Evolutionary conservation across 2,797 vertebrate genomes (phyloP).

Genomic region (Emys orbicularis): DNA sequence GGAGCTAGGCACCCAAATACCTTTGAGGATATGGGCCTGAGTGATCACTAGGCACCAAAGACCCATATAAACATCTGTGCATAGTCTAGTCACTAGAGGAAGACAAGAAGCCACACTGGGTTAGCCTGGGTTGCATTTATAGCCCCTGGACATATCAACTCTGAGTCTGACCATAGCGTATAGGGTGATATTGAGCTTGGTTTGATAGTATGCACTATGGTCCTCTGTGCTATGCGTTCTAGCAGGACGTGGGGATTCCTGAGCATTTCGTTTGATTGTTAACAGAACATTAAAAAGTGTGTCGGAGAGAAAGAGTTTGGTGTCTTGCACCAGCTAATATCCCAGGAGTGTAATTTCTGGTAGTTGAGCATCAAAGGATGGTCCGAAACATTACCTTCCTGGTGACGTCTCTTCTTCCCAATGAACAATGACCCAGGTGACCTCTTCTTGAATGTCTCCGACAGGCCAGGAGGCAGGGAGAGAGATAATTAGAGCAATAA

Average conservation of each 20-base stretch:
- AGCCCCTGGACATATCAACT: not conserved
- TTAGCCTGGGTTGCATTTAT: not conserved
- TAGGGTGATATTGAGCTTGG: not conserved
- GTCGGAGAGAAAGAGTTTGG: not conserved
- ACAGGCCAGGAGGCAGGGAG: slow-evolving; percentile 58
- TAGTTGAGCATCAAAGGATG: slow-evolving; percentile 70
- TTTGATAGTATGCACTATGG: not conserved
- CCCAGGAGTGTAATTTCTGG: slow-evolving; percentile 60
- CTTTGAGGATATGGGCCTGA: not conserved
- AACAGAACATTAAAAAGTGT: not conserved
- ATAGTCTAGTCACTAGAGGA: not conserved
- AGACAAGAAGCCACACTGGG: not conserved
- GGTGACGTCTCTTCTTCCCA: slow-evolving; percentile 60
- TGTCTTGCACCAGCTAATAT: not conserved
- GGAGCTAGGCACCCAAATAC: too few relatives aligned
- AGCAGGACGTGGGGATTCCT: not conserved
- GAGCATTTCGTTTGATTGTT: not conserved
- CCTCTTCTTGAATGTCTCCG: slow-evolving; percentile 56
- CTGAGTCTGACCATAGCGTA: not conserved
- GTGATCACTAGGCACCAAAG: not conserved
- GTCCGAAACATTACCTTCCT: slow-evolving; percentile 65
- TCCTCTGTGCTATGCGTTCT: fast-evolving
- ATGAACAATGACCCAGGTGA: slow-evolving; percentile 69
- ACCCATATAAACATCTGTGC: not conserved
- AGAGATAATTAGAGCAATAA: slow-evolving; percentile 68